Conservation (phyloP, 2,113 vertebrate genomes). For the Origma solitaria region DNA sequence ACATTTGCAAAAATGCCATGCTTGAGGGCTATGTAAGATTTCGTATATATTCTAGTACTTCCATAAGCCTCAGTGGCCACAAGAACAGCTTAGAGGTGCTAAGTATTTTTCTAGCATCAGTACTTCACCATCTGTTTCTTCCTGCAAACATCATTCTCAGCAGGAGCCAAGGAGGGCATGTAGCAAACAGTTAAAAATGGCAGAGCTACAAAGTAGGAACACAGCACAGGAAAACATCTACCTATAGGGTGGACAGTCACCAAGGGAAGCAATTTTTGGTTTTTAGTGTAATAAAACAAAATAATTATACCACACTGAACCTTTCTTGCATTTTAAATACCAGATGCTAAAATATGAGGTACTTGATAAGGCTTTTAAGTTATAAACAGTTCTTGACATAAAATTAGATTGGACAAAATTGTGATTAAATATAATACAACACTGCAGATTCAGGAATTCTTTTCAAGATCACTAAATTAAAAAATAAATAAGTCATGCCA, state of each 20-base stretch:
- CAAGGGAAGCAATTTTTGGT: neutral
- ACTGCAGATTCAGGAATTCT: neutral
- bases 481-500: neutral
- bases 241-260: neutral
- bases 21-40: neutral
- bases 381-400: neutral
- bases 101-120: conserved; percentile 6
- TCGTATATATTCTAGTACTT: neutral
- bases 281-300: neutral
- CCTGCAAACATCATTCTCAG: neutral
- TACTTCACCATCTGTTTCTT: conserved; percentile 21
- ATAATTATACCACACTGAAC: neutral
- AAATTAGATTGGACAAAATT: neutral
- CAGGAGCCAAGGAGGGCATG: neutral
- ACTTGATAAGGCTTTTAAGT: neutral
- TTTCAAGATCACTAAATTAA: neutral
- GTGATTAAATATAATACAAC: neutral
- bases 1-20: neutral
- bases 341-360: neutral
- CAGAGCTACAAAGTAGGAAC: neutral
- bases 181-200: neutral
- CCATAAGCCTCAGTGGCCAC: conserved; percentile 10
- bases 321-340: neutral
- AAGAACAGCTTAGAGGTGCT: neutral
- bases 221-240: neutral